Evolutionary conservation across 92 coral and sea anemone species (phyloP), one percentile per base, ranked within the genome.

Genomic region (Epizoanthus scotinus): DNA sequence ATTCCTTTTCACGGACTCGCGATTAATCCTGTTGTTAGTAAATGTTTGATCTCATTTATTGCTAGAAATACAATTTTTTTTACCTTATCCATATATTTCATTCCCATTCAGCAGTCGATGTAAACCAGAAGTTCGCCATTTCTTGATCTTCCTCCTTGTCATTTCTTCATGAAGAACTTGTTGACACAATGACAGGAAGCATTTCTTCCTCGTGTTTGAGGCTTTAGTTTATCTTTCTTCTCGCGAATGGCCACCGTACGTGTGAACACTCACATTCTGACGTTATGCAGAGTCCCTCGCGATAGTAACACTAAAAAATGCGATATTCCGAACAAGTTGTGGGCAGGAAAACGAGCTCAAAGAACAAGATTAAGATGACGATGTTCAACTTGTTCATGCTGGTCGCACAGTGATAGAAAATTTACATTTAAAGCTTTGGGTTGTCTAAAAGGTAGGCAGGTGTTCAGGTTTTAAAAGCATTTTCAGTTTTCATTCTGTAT

Each of bases 111-210:
- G 5, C 58, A 6, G 55, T 36, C 7, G 77, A 15, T 17, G 28
- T 20, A 34, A 18, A 7, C 6, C 8, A 3, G 31, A 24, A 44
- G 55, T 6, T 15, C 34, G 8, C 8, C 15, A 12, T 8, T 13
- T 31, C n/a, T 12, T 20, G 27, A 59, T 10, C 8, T 65, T 36
- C 24, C 22, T 20, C 59, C 36, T 15, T 42, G 77, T 47, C 59
- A 21, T 31, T 10, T 70, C 44, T 24, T 70, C 27, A 47, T 49
- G 31, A 42, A 70, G 77, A 47, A 44, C 57, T 44, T 70, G 77
- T 70, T 70, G 77, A 70, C 77, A 47, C 19, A 47, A 40, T 26
- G 55, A 70, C 60, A 47, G 77, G 58, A 70, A 70, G 58, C 77
- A 57, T 47, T 14, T 9, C 13, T 40, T 70, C 38, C 77, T 19